Evolutionary conservation across 2,888 invertebrate genomes (phyloP), one percentile per base, ranked within the genome.

Genomic region (Arctia plantaginis): DNA sequence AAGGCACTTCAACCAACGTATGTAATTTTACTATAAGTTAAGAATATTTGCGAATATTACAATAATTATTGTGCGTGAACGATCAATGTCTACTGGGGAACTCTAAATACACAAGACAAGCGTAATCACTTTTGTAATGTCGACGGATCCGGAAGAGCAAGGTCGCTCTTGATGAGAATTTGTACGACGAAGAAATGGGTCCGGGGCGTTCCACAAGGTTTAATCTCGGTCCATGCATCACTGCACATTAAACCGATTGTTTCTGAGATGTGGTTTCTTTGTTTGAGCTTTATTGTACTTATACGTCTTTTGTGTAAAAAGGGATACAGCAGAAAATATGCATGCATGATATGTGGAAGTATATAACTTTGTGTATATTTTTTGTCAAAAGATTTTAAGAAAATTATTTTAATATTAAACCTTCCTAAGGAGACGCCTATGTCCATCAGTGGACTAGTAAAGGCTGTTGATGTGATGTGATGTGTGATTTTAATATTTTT

Each of bases 121-220:
- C 82, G 82, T 86, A 82, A 87, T 85, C 75, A 77, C 66, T 74
- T 85, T 85, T 82, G 82, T 87, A 86, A 85, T 80, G 86, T 80
- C 82, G 80, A 86, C 87, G 89, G 86, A 88, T 89, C 84, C 90
- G 90, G 90, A 90, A 90, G 90, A 85, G 88, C 89, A 90, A 90
- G 89, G 90, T 85, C 89, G 84, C 72, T 75, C 35, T 82, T 77
- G 78, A 80, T 81, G 84, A 81, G 78, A 79, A 80, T 81, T 75
- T 77, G 74, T 80, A 78, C 81, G 75, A 75, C 70, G 73, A 77
- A 84, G 84, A 84, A 84, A 84, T 84, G 77, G 65, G 80, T 76
- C 75, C 78, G 81, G 70, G 30, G 71, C 47, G 70, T 74, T 67
- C 66, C 79, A 73, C 73, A 77, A 81, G 79, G 82, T 78, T 78